Percentiles rank a stretch among this genome's conserved stretches.
These are phyloP conservation scores for Paraescarpia echinospica DNA, from an alignment of 1,140 invertebrate genomes.

Conservation along the genomic window DNA sequence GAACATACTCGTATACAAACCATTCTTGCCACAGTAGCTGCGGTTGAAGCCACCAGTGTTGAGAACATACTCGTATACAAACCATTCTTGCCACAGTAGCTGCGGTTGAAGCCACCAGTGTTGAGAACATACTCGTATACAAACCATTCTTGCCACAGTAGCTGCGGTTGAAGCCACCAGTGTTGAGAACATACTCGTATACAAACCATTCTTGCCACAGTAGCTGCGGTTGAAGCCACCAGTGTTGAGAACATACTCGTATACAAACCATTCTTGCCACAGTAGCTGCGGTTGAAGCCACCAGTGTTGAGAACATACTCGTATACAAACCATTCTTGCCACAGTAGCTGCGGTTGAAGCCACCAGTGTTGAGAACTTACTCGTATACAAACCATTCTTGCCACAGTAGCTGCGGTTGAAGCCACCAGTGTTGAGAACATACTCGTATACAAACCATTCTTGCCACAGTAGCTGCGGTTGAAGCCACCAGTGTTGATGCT, in stretches of 20 bases:
- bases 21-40: conserved; percentile 33
- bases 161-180: conserved; percentile 31
- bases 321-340: conserved; percentile 28
- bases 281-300: conserved; percentile 33
- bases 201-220: conserved; percentile 32
- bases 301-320: conserved; percentile 12
- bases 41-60: conserved; percentile 30
- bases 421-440: conserved; percentile 13
- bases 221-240: conserved; percentile 33
- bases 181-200: not conserved
- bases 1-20: not conserved
- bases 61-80: not conserved
- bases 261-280: conserved; percentile 31
- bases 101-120: conserved; percentile 30
- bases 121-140: not conserved
- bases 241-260: not conserved
- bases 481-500: conserved; percentile 30
- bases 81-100: conserved; percentile 34
- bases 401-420: conserved; percentile 34
- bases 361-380: conserved; percentile 16
- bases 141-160: conserved; percentile 33
- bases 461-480: conserved; percentile 33
- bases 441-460: conserved; percentile 23
- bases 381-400: conserved; percentile 26
- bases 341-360: conserved; percentile 33